Base-by-base conservation (phyloP, 37 sponge, comb jelly and placozoan genomes). In the Cladorhizidae sp. region DNA sequence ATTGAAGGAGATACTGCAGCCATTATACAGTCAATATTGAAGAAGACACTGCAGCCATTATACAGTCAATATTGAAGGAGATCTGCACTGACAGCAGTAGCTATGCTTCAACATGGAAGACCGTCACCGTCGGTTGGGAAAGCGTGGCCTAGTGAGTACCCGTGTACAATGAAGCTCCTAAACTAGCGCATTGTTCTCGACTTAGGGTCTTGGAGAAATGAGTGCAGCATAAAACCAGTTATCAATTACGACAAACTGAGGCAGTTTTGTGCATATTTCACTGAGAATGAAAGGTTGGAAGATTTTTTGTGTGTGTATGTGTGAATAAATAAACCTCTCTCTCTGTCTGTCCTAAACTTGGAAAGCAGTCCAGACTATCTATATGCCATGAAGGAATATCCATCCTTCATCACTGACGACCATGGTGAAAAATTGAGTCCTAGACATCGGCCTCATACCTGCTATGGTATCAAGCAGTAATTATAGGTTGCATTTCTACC, bases 171-270 rank as follows among this genome's bases (percentile, higher is more conserved):
- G 55, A 54, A 17, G 55, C 17, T 54, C 17, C n/a, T n/a, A n/a
- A n/a, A n/a, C n/a, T n/a, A n/a, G n/a, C n/a, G n/a, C n/a, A n/a
- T n/a, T n/a, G n/a, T n/a, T n/a, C 17, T 54, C 55, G 55, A 54
- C 55, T 54, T 54, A 20, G 17, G 55, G 55, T 54, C 12, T 20
- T 20, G 12, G 17, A 20, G 42, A 35, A 64, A 64, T 64, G n/a
- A n/a, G 29, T n/a, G 9, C 69, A 68, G 40, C 9, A 36, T 12
- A 28, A 38, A 36, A 43, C 57, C 72, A 36, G 64, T 61, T 25
- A 81, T 81, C 22, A 57, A 81, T 64, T 81, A 81, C 41, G 45
- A n/a, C 28, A 81, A 58, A 57, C 73, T 81, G 50, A 57, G 50
- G 31, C 72, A 72, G 50, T 63, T 78, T 23, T 81, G 82, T 59